phyloP scores from a whole-genome alignment of 2,797 vertebrate species.

The Melopsittacus undulatus region DNA sequence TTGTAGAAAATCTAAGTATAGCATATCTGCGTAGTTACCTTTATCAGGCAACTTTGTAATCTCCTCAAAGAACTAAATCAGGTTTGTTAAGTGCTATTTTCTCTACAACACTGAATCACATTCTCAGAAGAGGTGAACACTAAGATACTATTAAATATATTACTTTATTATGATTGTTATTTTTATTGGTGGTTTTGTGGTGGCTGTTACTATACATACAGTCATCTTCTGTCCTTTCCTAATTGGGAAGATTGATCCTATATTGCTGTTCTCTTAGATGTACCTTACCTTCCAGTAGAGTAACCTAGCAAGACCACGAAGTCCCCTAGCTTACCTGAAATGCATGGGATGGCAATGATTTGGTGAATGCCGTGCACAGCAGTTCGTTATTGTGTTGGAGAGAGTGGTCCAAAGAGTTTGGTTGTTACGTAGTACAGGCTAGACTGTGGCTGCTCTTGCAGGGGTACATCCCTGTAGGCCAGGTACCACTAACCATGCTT shows the following conservation, averaged over 20 bases:
- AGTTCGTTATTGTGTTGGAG: not conserved
- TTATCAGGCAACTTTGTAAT: conserved; percentile 59
- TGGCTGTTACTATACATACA: not conserved
- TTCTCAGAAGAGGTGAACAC: conserved; percentile 1
- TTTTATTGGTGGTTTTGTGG: not conserved
- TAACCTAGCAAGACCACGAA: not conserved
- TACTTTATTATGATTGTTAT: not conserved
- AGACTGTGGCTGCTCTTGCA: not conserved
- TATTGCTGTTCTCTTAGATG: not conserved
- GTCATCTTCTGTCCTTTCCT: not conserved
- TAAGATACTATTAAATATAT: not conserved
- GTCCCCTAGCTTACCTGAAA: not conserved
- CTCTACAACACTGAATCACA: conserved; percentile 54
- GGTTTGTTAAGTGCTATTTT: conserved; percentile 59
- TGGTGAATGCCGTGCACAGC: not conserved
- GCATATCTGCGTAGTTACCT: conserved; percentile 65
- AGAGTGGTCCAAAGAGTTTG: accelerated
- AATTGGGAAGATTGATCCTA: not conserved
- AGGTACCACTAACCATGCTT: not conserved
- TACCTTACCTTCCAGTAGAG: not conserved
- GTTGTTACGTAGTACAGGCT: not conserved
- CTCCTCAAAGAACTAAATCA: conserved; percentile 52
- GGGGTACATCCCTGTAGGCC: not conserved
- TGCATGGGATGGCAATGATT: accelerated
- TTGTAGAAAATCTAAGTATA: conserved; percentile 64